phyloP scores from a whole-genome alignment of 2,113 vertebrate species.

The Empidonax alnorum region DNA sequence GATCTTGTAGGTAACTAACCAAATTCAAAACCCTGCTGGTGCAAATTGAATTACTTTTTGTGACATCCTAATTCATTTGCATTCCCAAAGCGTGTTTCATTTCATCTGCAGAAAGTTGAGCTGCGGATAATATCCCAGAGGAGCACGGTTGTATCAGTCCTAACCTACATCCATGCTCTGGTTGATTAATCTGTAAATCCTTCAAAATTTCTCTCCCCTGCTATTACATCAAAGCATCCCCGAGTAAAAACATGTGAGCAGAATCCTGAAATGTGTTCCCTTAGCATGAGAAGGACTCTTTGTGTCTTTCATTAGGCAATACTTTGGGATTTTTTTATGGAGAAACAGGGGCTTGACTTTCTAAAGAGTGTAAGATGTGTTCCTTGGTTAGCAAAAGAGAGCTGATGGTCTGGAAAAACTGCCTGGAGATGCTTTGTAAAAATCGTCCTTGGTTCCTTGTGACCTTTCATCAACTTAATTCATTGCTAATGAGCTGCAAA shows the following conservation, averaged over 20 bases:
- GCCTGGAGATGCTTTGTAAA: conserved; percentile 19
- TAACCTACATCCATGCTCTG: neutral
- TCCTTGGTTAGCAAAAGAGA: neutral
- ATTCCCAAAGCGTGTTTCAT: neutral
- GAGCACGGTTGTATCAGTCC: neutral
- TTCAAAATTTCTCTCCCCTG: conserved; percentile 31
- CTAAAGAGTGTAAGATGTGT: neutral
- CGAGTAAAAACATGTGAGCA: neutral
- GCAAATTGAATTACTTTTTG: conserved; percentile 42
- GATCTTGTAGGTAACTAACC: conserved; percentile 3
- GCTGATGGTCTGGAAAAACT: conserved; percentile 20
- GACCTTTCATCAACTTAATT: conserved; percentile 43
- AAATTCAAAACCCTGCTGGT: conserved; percentile 2
- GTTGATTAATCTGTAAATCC: neutral
- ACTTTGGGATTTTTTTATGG: neutral
- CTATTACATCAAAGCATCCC: conserved; percentile 20
- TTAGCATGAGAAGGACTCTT: neutral
- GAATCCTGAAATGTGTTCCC: neutral
- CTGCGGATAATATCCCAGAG: neutral
- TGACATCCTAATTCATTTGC: conserved; percentile 35
- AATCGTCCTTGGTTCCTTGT: conserved; percentile 41
- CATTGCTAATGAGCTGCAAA: conserved; percentile 31
- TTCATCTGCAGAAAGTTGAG: neutral
- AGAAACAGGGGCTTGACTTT: neutral
- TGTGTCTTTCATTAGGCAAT: neutral